Evolutionary conservation across 2,113 vertebrate species (phyloP), one percentile per base, ranked within the genome.

Genomic region (Aramus guarauna): DNA sequence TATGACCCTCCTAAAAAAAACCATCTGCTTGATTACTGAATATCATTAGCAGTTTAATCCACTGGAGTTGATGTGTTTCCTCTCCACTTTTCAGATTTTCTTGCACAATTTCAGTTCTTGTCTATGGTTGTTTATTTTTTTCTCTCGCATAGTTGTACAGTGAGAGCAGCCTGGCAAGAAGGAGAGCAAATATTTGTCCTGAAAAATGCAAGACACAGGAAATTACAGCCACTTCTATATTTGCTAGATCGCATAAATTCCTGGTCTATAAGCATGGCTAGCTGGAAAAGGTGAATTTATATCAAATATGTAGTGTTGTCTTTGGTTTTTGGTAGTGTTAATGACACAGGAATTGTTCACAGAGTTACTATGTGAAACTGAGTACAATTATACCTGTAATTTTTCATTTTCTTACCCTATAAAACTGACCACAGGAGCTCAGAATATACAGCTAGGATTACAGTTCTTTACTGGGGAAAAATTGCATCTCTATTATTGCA

Each of bases 71-170:
- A 68, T 22, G 8, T 80, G 32, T 91, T 94, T 92, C 37, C 62
- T 50, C n/a, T 90, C 50, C 56, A 32, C 45, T 75, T 80, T 34
- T 55, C 56, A 75, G 53, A 63, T 52, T 89, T 71, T 81, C 32
- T 95, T 60, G 58, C 77, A 53, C 64, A 78, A 52, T 94, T 89
- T 94, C 39, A 75, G 66, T 91, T 94, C 91, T 94, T 84, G 60
- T 96, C 73, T 94, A 27, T 89, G 77, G 91, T 91, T 88, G 53
- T 73, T 94, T 87, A 90, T 92, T 96, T 96, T 96, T 75, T 91
- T 91, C 60, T 91, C 84, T 95, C 5, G 2, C 94, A 79, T 93
- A 82, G 87, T 91, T 92, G 24, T 82, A 85, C 84, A 94, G 72
- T 95, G 77, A 97, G 68, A 96, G 48, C 80, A 92, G 56, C 69